Base-by-base conservation (phyloP, 2,888 invertebrate genomes). In the Tiphia femorata region DNA sequence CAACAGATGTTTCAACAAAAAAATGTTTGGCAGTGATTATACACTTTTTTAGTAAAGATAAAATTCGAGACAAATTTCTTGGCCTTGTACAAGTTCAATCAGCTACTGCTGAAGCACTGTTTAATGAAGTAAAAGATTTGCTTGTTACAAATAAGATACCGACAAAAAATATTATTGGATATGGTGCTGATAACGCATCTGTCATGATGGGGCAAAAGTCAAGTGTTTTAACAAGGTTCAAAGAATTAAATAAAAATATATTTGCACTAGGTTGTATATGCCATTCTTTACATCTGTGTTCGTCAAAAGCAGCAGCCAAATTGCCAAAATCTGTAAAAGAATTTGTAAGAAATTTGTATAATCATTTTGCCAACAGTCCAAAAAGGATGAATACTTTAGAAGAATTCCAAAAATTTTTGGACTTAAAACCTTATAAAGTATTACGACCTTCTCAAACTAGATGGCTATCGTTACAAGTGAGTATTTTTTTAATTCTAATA, bases 221-320 rank as follows among this genome's bases (percentile, higher is more conserved):
- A 23, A 41, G 23, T 23, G 23, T 41, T 6, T 8, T 2, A 5
- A 41, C 25, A 41, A 41, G 23, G 25, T 23, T 41, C 25, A 8
- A 41, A 20, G 23, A 41, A 41, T 41, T 25, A 41, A 41, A 14
- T 40, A n/a, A n/a, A 20, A n/a, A 41, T 6, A 41, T 41, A 41
- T 23, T 14, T 41, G 16, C 23, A 25, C 2, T 14, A 12, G 16
- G 25, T 12, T 41, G 41, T 8, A 14, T 41, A 41, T 41, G 41
- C 19, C 25, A 41, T 3, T 41, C 41, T 25, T 41, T 41, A 5
- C 23, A 41, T 14, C 17, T 41, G 14, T 41, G 41, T 41, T 41
- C 41, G 21, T 41, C 41, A 12, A 41, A 41, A 41, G 25, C 8
- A 23, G 25, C 41, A 23, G 25, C 20, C 10, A 41, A 41, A 16